Evolutionary conservation across 2,888 invertebrate species (phyloP), one percentile per base, ranked within the genome.

Genomic region (Erebia epiphron): DNA sequence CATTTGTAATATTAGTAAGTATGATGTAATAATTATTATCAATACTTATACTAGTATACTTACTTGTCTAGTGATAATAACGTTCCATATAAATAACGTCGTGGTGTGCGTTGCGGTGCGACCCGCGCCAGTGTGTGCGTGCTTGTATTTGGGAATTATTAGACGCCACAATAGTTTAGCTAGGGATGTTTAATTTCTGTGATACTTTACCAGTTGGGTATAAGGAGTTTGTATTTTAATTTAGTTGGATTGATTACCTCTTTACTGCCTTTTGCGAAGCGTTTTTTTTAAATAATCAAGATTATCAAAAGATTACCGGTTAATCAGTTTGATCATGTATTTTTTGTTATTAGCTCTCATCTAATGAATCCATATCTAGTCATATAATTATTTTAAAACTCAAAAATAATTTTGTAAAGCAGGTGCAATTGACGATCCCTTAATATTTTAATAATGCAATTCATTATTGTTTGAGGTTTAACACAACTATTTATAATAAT

Each of bases 101-200:
- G n/a, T 5, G 2, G 56, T 49, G 7, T 57, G 9, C 46, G 67
- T 21, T 46, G 49, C 46, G 67, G 58, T 67, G 57, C 18, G 58
- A 18, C 7, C 11, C 13, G 43, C 1, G 16, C 18, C 13, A 13
- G 18, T 63, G 41, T 35, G 64, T 14, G 65, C 56, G 41, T 21
- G 58, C 67, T 58, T 58, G 21, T 67, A 57, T 85, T 35, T 86
- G 76, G 77, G 78, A 74, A 75, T 83, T 85, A 82, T 85, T 84
- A 86, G 80, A 86, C 83, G 82, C 86, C 86, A 83, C 83, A 85
- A 87, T 90, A 90, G 88, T 89, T 90, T 91, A 92, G 92, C 89
- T 92, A 92, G 90, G 86, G 89, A 87, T 87, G 87, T 87, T 92
- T 92, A 88, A 91, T 91, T 93, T 92, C 92, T 93, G 92, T 92